Evolutionary conservation across 2,797 vertebrate species (phyloP), one percentile per base, ranked within the genome.

Genomic region (Muscicapa striata): DNA sequence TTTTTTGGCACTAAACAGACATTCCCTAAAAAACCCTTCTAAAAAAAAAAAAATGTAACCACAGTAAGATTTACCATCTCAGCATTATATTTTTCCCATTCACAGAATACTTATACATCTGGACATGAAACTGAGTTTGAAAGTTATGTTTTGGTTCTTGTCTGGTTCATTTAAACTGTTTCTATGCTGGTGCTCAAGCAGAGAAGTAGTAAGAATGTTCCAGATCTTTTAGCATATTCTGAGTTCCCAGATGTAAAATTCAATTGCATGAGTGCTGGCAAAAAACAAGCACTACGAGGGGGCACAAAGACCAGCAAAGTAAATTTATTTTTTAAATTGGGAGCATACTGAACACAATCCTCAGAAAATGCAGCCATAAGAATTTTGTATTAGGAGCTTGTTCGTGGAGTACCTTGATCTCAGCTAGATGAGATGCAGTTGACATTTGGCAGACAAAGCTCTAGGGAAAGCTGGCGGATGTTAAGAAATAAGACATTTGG

Each of bases 361-460:
- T 74, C 75, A 68, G 74, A 67, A 93, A 94, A 87, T 15, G 36
- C 89, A 58, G 64, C 26, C 29, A 17, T 40, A 61, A 94, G 67
- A 82, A 61, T 62, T 83, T 79, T 74, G 84, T 46, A 46, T 79
- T 55, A 88, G 48, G 73, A 77, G 78, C 74, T 79, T 52, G 43
- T 66, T 87, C 0, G 0, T 66, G 51, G 66, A 86, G 69, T 80
- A 52, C 78, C 78, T 90, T 34, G 88, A 80, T 89, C 92, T 94
- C 89, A 52, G 72, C 78, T 43, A 77, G 74, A 88, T 61, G 84
- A 93, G 93, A 87, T 32, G 75, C 57, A 82, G 90, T 70, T 90
- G 93, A 83, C 89, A 77, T 94, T 90, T 90, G 93, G 75, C 81
- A 92, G 81, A 80, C 45, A 90, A 94, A 94, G 86, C 88, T 80